Base-by-base conservation (phyloP, 2,888 invertebrate genomes). In the Dioctria linearis region DNA sequence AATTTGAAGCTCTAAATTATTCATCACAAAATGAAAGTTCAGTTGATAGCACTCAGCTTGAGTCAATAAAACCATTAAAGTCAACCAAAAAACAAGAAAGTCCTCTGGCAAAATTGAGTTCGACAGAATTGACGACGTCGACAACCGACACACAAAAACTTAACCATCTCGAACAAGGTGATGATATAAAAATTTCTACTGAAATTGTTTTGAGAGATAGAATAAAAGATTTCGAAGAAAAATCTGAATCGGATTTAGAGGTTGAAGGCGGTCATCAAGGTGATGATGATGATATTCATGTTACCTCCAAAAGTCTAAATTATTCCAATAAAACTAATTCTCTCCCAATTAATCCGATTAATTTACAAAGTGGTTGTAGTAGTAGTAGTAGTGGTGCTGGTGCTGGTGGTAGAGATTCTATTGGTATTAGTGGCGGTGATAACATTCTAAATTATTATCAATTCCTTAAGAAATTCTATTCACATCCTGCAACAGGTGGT, bases 21-120 rank as follows among this genome's bases (percentile, higher is more conserved):
- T 87, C 88, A 13, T 86, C 87, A 71, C 86, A 86, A 59, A 87
- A 87, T 3, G 88, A 88, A 67, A 88, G 86, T 84, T 87, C 88
- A 3, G 59, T 87, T 40, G 88, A 88, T 82, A 85, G 82, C 37
- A 65, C 82, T 2, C 83, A 83, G 40, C 46, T 80, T 11, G 80
- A 80, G 2, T 73, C 79, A n/a, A 61, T 80, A 39, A 66, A 80
- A 75, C 11, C 43, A 11, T 81, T 82, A 69, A 4, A 65, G n/a
- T 4, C 71, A 11, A 67, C 6, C 25, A 69, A 59, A 37, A 40
- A 73, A 11, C 67, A 80, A 13, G 40, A 66, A 5, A 25, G 37
- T 5, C 49, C 25, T 51, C 13, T 39, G 25, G n/a, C 69, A 37
- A 51, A 69, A 37, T 40, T 69, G 11, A 37, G 49, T 37, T 37